Percentiles rank a stretch among this genome's conserved stretches.
Conservation (phyloP, 1,140 invertebrate species). For the Dinoponera quadriceps region DNA sequence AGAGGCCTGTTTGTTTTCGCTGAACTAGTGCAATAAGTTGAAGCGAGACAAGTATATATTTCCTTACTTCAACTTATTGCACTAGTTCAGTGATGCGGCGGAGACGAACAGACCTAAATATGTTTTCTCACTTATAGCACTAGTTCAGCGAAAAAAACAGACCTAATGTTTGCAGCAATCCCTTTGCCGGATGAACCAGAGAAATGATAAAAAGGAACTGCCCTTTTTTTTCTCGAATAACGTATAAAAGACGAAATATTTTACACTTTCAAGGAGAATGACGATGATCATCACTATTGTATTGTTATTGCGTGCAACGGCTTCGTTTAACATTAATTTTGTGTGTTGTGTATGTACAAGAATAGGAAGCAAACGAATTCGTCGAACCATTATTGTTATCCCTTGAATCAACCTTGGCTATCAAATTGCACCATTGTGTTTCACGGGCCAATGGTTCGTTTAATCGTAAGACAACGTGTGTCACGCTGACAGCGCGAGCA, state of each 20-base stretch:
- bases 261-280: slow-evolving; percentile 75
- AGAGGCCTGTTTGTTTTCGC: no score
- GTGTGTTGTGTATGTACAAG: slow-evolving; percentile 73
- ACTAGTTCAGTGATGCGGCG: no score
- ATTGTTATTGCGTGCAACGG: slow-evolving; percentile 72
- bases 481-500: no score
- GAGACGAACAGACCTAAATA: slow-evolving; percentile 13
- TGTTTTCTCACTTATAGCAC: no score
- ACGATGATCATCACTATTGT: slow-evolving; percentile 61
- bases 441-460: slow-evolving; percentile 28
- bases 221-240: slow-evolving; percentile 17
- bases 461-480: no score
- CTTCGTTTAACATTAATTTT: slow-evolving; percentile 66
- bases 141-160: no score
- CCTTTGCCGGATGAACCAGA: background rate
- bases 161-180: background rate
- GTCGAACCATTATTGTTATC: slow-evolving; percentile 51
- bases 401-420: slow-evolving; percentile 19
- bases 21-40: no score
- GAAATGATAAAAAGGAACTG: background rate
- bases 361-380: slow-evolving; percentile 74
- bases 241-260: slow-evolving; percentile 72
- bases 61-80: no score
- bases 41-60: no score
- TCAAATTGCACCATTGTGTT: slow-evolving; percentile 37